Percentiles rank a stretch among this genome's conserved stretches.
Conservation (phyloP, 2,888 invertebrate species). For the Gymnoscelis rufifasciata region DNA sequence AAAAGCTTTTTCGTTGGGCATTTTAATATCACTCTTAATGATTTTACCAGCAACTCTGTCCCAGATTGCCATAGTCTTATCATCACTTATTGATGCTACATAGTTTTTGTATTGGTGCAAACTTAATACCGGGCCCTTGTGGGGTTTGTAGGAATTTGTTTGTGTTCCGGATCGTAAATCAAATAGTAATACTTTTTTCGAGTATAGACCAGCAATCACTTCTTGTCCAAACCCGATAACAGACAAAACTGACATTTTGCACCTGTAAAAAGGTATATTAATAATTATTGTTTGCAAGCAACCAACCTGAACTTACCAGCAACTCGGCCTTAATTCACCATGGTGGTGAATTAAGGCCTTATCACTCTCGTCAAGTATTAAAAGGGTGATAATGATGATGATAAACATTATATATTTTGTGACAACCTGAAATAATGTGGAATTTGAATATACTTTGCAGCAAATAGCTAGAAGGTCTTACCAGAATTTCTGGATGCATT, state of each 20-base stretch:
- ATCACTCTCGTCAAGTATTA: too few relatives aligned
- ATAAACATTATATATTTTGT: too few relatives aligned
- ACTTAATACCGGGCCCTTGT: slow-evolving; percentile 74
- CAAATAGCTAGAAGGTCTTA: too few relatives aligned
- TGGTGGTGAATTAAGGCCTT: too few relatives aligned
- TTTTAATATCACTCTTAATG: slow-evolving; percentile 54
- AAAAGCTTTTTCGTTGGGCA: slow-evolving; percentile 59
- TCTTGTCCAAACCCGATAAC: slow-evolving; percentile 65
- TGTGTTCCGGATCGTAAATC: slow-evolving; percentile 69
- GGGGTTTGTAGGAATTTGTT: slow-evolving; percentile 66
- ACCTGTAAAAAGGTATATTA: slow-evolving; percentile 50
- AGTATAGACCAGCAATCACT: slow-evolving; percentile 76
- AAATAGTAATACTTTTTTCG: slow-evolving; percentile 74
- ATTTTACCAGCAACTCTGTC: slow-evolving; percentile 74
- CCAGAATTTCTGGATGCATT: slow-evolving; percentile 69
- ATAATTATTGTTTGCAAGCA: too few relatives aligned
- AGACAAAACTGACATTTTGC: slow-evolving; percentile 76
- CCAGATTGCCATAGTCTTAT: slow-evolving; percentile 77
- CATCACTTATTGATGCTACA: slow-evolving; percentile 79
- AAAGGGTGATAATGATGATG: too few relatives aligned
- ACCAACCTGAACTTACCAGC: too few relatives aligned
- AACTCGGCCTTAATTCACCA: too few relatives aligned
- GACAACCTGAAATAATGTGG: too few relatives aligned
- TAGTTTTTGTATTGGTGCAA: slow-evolving; percentile 58
- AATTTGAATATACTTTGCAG: too few relatives aligned